Percentiles rank a stretch among this genome's conserved stretches.
Conservation (phyloP, 2,797 vertebrate genomes). For the Oryzias sinensis region DNA sequence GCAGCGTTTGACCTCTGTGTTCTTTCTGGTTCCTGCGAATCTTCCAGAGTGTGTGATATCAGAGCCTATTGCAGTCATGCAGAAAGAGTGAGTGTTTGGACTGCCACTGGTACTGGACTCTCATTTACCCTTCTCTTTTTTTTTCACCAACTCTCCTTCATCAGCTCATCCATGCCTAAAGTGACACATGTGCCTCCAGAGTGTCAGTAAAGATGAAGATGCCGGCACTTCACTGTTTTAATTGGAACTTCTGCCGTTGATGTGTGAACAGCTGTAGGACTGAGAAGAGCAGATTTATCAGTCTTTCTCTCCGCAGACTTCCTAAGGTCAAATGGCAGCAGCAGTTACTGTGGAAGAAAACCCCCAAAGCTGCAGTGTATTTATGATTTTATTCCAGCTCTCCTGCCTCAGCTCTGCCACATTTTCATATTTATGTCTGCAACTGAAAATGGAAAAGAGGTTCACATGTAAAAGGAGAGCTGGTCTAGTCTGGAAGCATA, state of each 20-base stretch:
- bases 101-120: conserved; percentile 66
- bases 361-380: conserved; percentile 72
- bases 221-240: conserved; percentile 76
- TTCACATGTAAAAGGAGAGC: conserved; percentile 38
- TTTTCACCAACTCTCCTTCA: conserved; percentile 64
- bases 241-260: conserved; percentile 78
- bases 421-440: conserved; percentile 67
- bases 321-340: conserved; percentile 74
- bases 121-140: conserved; percentile 72
- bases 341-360: conserved; percentile 68
- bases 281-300: conserved; percentile 79
- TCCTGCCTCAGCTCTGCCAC: conserved; percentile 27
- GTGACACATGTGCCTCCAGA: conserved; percentile 71
- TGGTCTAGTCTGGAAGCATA: conserved; percentile 25
- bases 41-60: conserved; percentile 61
- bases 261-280: conserved; percentile 81
- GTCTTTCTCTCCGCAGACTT: conserved; percentile 63
- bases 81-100: conserved; percentile 35
- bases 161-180: conserved; percentile 72
- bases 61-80: conserved; percentile 41
- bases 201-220: conserved; percentile 78
- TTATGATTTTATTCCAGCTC: conserved; percentile 64
- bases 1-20: conserved; percentile 54
- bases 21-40: conserved; percentile 47
- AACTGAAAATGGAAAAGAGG: conserved; percentile 34